Conservation (phyloP, 2,797 vertebrate species). For the Enoplosus armatus region DNA sequence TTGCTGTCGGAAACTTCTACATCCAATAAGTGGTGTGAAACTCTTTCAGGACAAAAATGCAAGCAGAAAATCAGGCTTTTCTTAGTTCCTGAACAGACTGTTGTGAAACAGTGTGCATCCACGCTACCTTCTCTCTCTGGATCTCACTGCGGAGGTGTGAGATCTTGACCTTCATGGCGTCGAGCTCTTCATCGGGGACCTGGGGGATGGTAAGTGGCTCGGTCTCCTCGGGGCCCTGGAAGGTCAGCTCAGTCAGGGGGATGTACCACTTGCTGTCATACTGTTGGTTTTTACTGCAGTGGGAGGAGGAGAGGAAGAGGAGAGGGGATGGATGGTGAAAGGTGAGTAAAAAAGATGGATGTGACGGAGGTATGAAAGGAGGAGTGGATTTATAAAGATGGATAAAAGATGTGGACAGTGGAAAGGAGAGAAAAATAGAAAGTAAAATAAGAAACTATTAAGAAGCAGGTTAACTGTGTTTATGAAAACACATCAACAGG, state of each 20-base stretch:
- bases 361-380: background rate
- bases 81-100: background rate
- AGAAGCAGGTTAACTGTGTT: background rate
- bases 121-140: slow-evolving; percentile 93
- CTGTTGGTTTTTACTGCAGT: slow-evolving; percentile 93
- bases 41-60: background rate
- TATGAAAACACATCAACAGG: background rate
- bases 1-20: background rate
- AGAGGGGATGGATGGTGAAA: background rate
- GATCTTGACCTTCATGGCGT: slow-evolving; percentile 98
- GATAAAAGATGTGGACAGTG: background rate
- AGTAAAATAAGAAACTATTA: background rate
- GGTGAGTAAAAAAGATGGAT: background rate
- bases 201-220: slow-evolving; percentile 92
- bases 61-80: background rate
- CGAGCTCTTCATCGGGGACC: slow-evolving; percentile 95
- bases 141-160: slow-evolving; percentile 97
- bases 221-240: slow-evolving; percentile 92
- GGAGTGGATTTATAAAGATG: background rate
- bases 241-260: slow-evolving; percentile 94
- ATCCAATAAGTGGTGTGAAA: background rate
- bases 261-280: slow-evolving; percentile 99
- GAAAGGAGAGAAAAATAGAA: background rate
- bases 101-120: background rate
- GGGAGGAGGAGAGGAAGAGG: background rate